These are phyloP conservation scores for Pachydiplax longipennis DNA, from an alignment of 2,888 invertebrate genomes.

Conservation along the genomic window DNA sequence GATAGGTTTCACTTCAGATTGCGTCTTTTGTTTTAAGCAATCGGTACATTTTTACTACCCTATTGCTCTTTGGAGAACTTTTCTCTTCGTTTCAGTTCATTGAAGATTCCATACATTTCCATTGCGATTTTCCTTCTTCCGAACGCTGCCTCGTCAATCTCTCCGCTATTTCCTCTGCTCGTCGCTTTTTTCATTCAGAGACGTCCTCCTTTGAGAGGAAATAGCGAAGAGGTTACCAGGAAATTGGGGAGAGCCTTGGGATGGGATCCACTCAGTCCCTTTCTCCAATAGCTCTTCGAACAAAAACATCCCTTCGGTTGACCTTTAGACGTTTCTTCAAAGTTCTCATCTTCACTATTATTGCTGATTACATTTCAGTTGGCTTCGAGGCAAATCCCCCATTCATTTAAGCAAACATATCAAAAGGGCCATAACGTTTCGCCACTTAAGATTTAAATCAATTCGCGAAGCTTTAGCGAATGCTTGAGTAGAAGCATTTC, in stretches of 20 bases:
- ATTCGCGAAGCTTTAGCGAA: too few relatives aligned
- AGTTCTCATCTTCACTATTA: background rate
- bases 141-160: background rate
- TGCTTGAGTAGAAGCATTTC: too few relatives aligned
- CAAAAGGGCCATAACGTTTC: background rate
- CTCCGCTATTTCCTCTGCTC: background rate
- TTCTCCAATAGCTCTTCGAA: background rate
- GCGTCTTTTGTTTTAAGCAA: too few relatives aligned
- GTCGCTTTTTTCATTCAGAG: background rate
- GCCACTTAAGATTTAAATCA: too few relatives aligned
- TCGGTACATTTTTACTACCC: background rate
- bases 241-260: background rate
- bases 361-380: background rate
- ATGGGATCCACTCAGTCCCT: background rate
- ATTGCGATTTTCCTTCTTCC: background rate
- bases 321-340: background rate
- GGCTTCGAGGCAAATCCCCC: background rate
- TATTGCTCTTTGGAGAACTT: background rate
- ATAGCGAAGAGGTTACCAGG: background rate
- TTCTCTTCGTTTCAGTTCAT: background rate
- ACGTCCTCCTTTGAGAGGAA: background rate
- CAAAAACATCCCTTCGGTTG: background rate
- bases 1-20: too few relatives aligned
- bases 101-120: background rate
- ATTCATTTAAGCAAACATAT: background rate